These are phyloP conservation scores for Pontoporia blainvillei DNA, from an alignment of 2,113 vertebrate species.

Conservation along the genomic window DNA sequence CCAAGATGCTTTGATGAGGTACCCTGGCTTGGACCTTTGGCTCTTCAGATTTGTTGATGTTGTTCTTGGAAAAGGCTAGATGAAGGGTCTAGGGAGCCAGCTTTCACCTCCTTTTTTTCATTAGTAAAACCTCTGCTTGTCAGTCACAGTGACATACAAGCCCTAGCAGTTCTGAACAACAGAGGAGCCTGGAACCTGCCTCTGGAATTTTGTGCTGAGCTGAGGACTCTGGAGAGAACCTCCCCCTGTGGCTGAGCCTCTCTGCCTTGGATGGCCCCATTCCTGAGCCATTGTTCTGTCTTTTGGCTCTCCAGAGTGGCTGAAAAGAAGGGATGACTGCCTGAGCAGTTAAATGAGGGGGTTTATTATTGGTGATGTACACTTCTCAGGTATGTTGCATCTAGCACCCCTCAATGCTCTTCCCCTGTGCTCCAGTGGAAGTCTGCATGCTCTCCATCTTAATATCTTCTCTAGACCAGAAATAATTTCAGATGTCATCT, in stretches of 20 bases:
- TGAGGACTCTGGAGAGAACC: background rate
- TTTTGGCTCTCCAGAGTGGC: background rate
- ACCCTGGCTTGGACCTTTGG: background rate
- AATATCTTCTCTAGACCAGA: background rate
- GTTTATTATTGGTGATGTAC: background rate
- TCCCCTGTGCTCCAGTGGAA: background rate
- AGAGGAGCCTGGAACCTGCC: background rate
- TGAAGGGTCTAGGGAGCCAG: background rate
- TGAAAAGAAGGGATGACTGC: background rate
- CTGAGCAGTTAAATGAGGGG: background rate
- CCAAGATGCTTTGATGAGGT: background rate
- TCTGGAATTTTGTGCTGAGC: background rate
- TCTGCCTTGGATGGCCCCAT: background rate
- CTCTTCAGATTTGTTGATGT: background rate
- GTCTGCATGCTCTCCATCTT: background rate
- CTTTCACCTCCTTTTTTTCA: background rate
- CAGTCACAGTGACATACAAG: background rate
- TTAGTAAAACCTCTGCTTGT: background rate
- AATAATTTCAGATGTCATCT: background rate
- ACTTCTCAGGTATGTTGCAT: background rate
- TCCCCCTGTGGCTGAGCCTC: background rate
- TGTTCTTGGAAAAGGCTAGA: background rate
- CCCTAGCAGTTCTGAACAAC: background rate
- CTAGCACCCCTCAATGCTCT: background rate
- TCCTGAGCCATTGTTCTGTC: slow-evolving; percentile 32